Conservation (phyloP, 1,140 invertebrate genomes). For the Colletes gigas region DNA sequence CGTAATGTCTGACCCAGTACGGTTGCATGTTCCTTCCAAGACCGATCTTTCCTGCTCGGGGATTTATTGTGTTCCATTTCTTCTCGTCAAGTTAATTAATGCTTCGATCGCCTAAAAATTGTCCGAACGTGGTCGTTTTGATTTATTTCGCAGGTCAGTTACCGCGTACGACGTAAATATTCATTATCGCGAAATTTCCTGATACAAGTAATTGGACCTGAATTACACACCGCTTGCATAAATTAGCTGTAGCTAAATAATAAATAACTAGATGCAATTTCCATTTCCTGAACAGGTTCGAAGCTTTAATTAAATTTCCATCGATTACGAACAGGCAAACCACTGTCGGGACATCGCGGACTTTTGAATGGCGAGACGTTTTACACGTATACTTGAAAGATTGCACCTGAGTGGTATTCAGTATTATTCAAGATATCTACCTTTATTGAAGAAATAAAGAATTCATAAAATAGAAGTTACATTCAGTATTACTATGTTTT, state of each 20-base stretch:
- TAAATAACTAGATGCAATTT: slow-evolving; percentile 37
- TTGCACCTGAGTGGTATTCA: too few relatives aligned
- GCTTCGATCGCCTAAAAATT: not conserved
- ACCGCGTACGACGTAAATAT: slow-evolving; percentile 34
- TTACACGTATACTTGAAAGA: too few relatives aligned
- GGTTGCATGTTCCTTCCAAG: too few relatives aligned
- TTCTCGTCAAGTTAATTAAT: too few relatives aligned
- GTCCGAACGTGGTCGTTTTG: not conserved
- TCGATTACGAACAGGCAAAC: not conserved
- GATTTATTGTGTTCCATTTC: too few relatives aligned
- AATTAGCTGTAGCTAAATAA: slow-evolving; percentile 29
- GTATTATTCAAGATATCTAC: too few relatives aligned
- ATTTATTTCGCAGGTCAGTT: slow-evolving; percentile 18
- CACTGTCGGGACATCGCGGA: not conserved
- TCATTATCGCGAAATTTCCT: slow-evolving; percentile 46
- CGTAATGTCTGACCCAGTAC: too few relatives aligned
- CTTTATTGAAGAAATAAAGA: too few relatives aligned
- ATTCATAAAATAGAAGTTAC: too few relatives aligned
- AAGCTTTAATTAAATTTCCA: slow-evolving; percentile 37
- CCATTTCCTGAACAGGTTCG: not conserved
- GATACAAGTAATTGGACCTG: slow-evolving; percentile 38
- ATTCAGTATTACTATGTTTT: too few relatives aligned
- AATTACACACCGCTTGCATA: slow-evolving; percentile 36
- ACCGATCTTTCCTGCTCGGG: too few relatives aligned
- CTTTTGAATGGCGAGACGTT: not conserved